A percentile compares a stretch with the other conserved stretches of the same genome.
Evolutionary conservation across 2,888 invertebrate species (phyloP).

Genomic region (Aethes cnicana): DNA sequence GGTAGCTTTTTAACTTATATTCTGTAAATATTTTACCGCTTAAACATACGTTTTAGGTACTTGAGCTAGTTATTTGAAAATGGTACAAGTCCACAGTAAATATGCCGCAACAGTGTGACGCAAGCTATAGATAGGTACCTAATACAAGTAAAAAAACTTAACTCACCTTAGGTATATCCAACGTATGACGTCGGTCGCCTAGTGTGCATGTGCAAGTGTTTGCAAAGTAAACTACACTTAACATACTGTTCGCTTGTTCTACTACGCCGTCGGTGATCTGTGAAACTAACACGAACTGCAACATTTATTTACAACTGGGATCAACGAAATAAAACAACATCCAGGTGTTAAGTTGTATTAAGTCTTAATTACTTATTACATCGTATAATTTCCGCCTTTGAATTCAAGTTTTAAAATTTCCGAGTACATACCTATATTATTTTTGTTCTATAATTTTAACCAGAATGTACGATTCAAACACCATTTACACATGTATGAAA

Average conservation of each 20-base stretch:
- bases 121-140: not conserved
- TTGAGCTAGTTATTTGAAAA: no score
- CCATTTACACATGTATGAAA: slow-evolving; percentile 8
- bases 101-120: not conserved
- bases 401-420: slow-evolving; percentile 28
- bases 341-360: slow-evolving; percentile 72
- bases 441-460: slow-evolving; percentile 9
- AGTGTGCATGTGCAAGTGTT: slow-evolving; percentile 28
- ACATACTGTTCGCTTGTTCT: slow-evolving; percentile 24
- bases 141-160: slow-evolving; percentile 1
- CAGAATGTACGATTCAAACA: slow-evolving; percentile 17
- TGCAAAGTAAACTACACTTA: slow-evolving; percentile 26
- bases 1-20: no score
- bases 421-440: slow-evolving; percentile 1
- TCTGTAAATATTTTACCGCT: no score
- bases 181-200: slow-evolving; percentile 9
- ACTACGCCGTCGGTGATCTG: slow-evolving; percentile 23
- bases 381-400: slow-evolving; percentile 49
- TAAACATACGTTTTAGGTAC: no score
- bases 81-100: no score
- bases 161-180: slow-evolving; percentile 25
- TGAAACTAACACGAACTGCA: slow-evolving; percentile 26
- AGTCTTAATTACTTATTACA: slow-evolving; percentile 57
- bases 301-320: slow-evolving; percentile 23
- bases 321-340: slow-evolving; percentile 51